Evolutionary conservation across 2,113 vertebrate species (phyloP).

Genomic region (Larimichthys polyactis): DNA sequence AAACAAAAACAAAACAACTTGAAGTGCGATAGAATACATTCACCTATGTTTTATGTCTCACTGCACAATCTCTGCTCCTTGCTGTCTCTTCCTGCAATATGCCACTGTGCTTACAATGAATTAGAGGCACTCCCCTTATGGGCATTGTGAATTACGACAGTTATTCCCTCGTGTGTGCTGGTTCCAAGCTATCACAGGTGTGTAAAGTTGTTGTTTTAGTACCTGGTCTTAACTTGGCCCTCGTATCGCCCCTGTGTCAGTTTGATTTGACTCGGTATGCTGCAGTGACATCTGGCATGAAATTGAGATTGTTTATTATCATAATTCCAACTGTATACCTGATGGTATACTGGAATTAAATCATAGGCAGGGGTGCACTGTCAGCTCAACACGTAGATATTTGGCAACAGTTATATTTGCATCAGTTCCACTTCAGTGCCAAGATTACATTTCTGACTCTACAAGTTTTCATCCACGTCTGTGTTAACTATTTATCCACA

Average conservation of each 20-base stretch:
- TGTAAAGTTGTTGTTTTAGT: background rate
- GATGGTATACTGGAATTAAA: slow-evolving; percentile 27
- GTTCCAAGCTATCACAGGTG: background rate
- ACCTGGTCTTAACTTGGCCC: background rate
- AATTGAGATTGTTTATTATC: slow-evolving; percentile 37
- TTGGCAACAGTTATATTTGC: slow-evolving; percentile 21
- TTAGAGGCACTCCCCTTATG: background rate
- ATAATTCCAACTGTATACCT: slow-evolving; percentile 18
- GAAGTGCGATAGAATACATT: background rate
- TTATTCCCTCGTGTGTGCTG: slow-evolving; percentile 4
- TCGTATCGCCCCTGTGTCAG: background rate
- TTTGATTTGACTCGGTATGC: slow-evolving; percentile 28
- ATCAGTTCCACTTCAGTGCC: slow-evolving; percentile 24
- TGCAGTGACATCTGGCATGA: slow-evolving; percentile 17
- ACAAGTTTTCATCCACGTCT: slow-evolving; percentile 29
- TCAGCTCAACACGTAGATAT: slow-evolving; percentile 6
- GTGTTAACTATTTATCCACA: slow-evolving; percentile 2
- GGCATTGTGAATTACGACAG: background rate
- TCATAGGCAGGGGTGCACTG: background rate
- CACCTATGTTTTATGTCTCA: background rate
- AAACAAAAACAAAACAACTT: background rate
- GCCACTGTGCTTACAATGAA: background rate
- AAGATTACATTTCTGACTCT: slow-evolving; percentile 16
- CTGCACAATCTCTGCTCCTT: background rate
- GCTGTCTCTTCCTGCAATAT: background rate